Conservation (phyloP, 2,888 invertebrate species). For the Arenicola marina region DNA sequence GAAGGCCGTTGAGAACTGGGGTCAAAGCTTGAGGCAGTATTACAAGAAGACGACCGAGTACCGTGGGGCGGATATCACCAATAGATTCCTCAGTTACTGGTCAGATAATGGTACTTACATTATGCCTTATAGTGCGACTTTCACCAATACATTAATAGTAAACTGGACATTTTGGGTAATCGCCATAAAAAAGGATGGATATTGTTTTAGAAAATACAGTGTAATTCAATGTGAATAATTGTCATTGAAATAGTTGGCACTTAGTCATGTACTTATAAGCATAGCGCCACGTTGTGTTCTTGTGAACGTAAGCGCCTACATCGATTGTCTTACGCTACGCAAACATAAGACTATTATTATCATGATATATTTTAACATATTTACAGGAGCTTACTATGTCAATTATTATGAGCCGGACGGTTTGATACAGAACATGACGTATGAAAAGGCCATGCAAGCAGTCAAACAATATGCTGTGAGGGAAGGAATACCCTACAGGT, state of each 20-base stretch:
- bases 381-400: constrained; percentile 27
- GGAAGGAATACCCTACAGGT: constrained; percentile 21
- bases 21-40: too few species aligned
- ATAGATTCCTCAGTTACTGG: constrained; percentile 45
- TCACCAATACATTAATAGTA: not conserved
- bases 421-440: constrained; percentile 24
- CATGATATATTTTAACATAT: not conserved
- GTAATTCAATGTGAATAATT: too few species aligned
- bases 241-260: too few species aligned
- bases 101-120: constrained; percentile 39
- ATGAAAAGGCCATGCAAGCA: constrained; percentile 20
- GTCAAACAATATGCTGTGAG: constrained; percentile 13
- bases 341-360: not conserved
- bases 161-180: too few species aligned
- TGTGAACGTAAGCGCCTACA: too few species aligned
- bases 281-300: too few species aligned
- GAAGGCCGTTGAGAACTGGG: too few species aligned
- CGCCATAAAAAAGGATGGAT: too few species aligned
- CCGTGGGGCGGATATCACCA: constrained; percentile 35
- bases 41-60: constrained; percentile 29
- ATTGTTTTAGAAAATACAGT: too few species aligned
- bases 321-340: too few species aligned
- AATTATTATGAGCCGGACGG: constrained; percentile 19
- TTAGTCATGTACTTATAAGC: too few species aligned
- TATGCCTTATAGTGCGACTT: too few species aligned